These are phyloP conservation scores for Coregonus ussuriensis DNA, from an alignment of 2,797 vertebrate genomes.

Conservation along the genomic window DNA sequence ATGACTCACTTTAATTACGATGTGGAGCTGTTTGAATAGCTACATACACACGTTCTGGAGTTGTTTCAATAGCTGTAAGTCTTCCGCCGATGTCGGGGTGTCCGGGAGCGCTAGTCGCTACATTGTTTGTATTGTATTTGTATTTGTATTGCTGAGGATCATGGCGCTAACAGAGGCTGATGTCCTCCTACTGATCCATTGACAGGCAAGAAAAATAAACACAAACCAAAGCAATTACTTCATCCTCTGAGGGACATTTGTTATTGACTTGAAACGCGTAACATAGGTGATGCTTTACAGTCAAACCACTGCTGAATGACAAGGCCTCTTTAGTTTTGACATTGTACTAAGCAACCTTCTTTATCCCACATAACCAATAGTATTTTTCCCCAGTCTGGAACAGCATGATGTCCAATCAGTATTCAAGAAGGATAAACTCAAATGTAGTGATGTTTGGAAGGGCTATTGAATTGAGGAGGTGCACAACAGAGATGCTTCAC, in stretches of 20 bases:
- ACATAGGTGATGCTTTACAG: neutral
- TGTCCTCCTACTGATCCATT: neutral
- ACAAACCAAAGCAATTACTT: slow-evolving; percentile 1
- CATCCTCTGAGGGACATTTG: neutral
- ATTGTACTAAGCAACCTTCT: neutral
- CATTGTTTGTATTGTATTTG: neutral
- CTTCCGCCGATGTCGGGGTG: neutral
- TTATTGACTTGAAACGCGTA: neutral
- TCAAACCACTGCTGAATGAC: neutral
- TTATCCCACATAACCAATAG: neutral
- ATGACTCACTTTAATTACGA: neutral
- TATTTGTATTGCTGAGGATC: neutral
- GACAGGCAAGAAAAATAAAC: neutral
- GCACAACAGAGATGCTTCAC: neutral
- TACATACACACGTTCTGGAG: neutral
- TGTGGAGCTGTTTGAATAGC: neutral
- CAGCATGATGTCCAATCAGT: too few relatives aligned
- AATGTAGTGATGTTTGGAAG: too few relatives aligned
- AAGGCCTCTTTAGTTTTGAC: neutral
- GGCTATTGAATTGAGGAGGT: too few relatives aligned
- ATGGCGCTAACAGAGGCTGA: neutral
- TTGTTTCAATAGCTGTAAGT: neutral
- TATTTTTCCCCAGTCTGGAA: too few relatives aligned
- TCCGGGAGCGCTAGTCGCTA: neutral
- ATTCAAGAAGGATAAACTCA: too few relatives aligned